Evolutionary conservation across 2,797 vertebrate species (phyloP), one percentile per base, ranked within the genome.

Genomic region (Simalia tracyae): DNA sequence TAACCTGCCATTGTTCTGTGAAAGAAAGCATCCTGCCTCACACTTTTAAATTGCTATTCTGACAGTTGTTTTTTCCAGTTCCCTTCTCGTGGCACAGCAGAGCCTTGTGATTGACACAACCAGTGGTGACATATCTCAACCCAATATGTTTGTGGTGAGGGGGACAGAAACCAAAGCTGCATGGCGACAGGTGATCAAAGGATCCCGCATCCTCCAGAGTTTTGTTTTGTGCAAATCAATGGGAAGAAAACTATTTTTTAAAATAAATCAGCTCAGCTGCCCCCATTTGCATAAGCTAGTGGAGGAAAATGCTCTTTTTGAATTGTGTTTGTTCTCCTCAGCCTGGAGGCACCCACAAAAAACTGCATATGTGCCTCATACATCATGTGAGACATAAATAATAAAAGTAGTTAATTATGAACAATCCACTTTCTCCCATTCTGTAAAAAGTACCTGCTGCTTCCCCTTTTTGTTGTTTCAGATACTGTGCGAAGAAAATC

Each of bases 161-260:
- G 90, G 89, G 4, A 93, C 50, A 26, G 84, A 86, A 95, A 76
- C 57, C 95, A 96, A 95, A 92, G 1, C 5, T 93, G 54, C 76
- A 93, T 94, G 92, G 96, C 91, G 96, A 94, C 96, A 92, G 87
- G 0, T 92, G 61, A 97, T 96, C 94, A 96, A 97, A 97, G 93
- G 89, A 94, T n/a, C n/a, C 57, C 91, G 90, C 91, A 42, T 93
- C 95, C 95, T 94, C 66, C 90, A 57, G 1, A 63, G 90, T 96
- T 95, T 94, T 96, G 66, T 91, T 93, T 94, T 86, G 94, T 88
- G 86, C 92, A 95, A 93, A 92, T 94, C 96, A 96, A 96, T 88
- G 90, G 31, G 90, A 93, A 92, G 66, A n/a, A 5, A n/a, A n/a
- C 92, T 1, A 87, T 28, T 11, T 5, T 91, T 91, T 91, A 42